Percentiles rank a stretch among this genome's conserved stretches.
phyloP scores from a whole-genome alignment of 2,888 invertebrate species.

The Harpalus rubripes region DNA sequence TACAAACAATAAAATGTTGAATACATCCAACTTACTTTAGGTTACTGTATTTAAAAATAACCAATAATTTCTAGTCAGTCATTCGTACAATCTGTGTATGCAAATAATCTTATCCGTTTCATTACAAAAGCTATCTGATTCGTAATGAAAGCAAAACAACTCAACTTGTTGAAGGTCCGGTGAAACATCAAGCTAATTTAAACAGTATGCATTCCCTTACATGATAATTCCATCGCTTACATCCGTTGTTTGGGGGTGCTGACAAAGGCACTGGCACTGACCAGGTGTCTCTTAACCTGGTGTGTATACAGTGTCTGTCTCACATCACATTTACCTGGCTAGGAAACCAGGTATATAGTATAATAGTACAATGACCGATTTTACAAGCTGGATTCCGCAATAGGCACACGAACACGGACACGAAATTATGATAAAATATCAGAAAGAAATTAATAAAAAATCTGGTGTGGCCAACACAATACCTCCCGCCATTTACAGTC shows the following conservation, averaged over 20 bases:
- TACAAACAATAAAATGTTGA: too few relatives aligned
- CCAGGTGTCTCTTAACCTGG: not conserved
- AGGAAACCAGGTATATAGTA: not conserved
- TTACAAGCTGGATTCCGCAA: conserved; percentile 2
- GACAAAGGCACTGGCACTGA: not conserved
- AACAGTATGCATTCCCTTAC: not conserved
- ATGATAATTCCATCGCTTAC: conserved; percentile 5
- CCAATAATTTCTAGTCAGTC: too few relatives aligned
- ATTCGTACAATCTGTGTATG: too few relatives aligned
- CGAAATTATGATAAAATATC: not conserved
- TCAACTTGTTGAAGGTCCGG: not conserved
- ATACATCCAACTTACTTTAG: too few relatives aligned
- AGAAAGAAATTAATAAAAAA: too few relatives aligned
- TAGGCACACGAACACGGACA: not conserved
- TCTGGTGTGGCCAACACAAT: too few relatives aligned
- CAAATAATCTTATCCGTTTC: too few relatives aligned
- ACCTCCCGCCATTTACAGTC: too few relatives aligned
- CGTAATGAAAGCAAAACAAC: not conserved
- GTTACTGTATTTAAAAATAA: too few relatives aligned
- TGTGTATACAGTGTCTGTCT: not conserved
- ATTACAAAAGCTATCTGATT: not conserved
- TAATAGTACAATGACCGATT: conserved; percentile 42
- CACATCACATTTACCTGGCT: not conserved
- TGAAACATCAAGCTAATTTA: not conserved
- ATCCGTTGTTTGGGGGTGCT: conserved; percentile 1